Evolutionary conservation across 2,797 vertebrate genomes (phyloP).

Genomic region (Rhynchonycteris naso): DNA sequence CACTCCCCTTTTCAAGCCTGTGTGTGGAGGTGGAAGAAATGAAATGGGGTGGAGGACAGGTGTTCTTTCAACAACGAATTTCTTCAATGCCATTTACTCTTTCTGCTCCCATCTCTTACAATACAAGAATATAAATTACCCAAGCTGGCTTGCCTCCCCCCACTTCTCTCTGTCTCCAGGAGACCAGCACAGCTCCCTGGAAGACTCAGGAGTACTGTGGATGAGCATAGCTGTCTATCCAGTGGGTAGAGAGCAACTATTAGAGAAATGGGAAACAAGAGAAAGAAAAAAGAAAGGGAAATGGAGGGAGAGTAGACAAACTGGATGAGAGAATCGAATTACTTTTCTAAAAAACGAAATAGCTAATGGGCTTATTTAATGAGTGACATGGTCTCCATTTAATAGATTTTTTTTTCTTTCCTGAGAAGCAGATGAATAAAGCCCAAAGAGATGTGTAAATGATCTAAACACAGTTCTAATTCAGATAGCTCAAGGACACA

Average conservation of each 20-base stretch:
- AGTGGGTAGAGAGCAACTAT: neutral
- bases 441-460: neutral
- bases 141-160: neutral
- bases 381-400: neutral
- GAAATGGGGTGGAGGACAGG: neutral
- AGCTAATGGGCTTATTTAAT: neutral
- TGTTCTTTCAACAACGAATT: neutral
- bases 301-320: neutral
- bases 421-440: neutral
- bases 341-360: neutral
- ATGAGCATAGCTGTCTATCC: neutral
- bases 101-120: neutral
- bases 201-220: neutral
- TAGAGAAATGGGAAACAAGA: neutral
- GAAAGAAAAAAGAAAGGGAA: neutral
- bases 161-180: constrained; percentile 11
- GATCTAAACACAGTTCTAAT: neutral
- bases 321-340: neutral
- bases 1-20: neutral
- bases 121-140: neutral
- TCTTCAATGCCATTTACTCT: neutral
- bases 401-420: constrained; percentile 5
- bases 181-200: neutral
- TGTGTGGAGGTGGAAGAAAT: neutral
- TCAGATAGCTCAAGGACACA: neutral